Evolutionary conservation across 2,888 invertebrate species (phyloP).

Genomic region (Lepidocyrtoides sp.): DNA sequence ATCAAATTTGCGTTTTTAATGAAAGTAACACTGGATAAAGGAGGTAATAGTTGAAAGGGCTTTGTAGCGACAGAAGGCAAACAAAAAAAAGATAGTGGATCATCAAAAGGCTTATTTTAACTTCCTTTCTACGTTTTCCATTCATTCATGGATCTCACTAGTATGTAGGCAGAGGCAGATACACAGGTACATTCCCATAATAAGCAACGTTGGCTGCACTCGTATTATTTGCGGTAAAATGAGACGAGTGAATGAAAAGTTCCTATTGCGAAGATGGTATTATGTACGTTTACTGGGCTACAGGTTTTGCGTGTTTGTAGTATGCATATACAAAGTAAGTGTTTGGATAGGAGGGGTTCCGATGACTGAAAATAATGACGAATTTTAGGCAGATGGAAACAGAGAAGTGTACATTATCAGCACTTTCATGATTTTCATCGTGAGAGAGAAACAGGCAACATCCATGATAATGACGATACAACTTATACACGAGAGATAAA

Average conservation of each 20-base stretch:
- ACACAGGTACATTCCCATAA: neutral
- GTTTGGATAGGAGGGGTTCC: no score
- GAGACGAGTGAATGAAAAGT: neutral
- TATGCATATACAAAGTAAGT: no score
- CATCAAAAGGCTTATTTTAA: slow-evolving; percentile 47
- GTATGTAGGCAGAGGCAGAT: neutral
- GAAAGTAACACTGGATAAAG: neutral
- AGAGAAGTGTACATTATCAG: slow-evolving; percentile 28
- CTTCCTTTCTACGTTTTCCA: slow-evolving; percentile 3
- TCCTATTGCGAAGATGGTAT: neutral
- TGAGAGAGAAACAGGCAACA: no score
- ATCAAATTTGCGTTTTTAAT: no score
- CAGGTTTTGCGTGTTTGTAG: no score
- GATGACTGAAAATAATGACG: no score
- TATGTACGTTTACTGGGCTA: no score
- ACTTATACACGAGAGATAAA: neutral
- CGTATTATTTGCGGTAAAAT: no score
- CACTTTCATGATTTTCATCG: slow-evolving; percentile 6
- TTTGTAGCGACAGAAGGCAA: slow-evolving; percentile 49
- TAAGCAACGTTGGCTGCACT: neutral
- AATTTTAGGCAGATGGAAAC: neutral
- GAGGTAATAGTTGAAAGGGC: neutral
- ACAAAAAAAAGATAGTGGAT: slow-evolving; percentile 41
- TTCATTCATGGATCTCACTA: neutral
- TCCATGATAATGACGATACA: no score